Conservation (phyloP, 2,888 invertebrate species). For the Clepsis dumicolana region DNA sequence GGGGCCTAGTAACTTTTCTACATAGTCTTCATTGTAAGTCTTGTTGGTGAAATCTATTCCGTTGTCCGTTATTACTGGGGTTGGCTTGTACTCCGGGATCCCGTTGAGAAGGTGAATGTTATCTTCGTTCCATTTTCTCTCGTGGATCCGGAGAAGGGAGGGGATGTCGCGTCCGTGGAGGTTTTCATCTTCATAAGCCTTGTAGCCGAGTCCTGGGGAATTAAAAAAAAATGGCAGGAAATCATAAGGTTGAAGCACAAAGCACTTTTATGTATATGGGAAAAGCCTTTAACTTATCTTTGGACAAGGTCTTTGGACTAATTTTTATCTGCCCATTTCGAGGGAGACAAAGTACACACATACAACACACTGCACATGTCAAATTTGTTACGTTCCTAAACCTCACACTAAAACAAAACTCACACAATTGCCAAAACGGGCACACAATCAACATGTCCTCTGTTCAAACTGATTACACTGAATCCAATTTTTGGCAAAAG, state of each 20-base stretch:
- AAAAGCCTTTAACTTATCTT: too few relatives aligned
- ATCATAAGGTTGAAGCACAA: not conserved
- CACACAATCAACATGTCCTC: too few relatives aligned
- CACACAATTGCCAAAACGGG: too few relatives aligned
- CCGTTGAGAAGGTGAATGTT: slow-evolving; percentile 58
- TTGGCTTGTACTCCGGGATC: slow-evolving; percentile 61
- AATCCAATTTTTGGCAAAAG: too few relatives aligned
- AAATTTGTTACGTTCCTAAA: too few relatives aligned
- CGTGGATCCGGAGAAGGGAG: slow-evolving; percentile 66
- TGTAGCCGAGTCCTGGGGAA: slow-evolving; percentile 71
- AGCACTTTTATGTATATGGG: too few relatives aligned
- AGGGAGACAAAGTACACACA: too few relatives aligned
- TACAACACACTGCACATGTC: too few relatives aligned
- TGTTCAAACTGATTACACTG: too few relatives aligned
- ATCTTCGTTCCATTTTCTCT: slow-evolving; percentile 52
- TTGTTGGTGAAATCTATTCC: slow-evolving; percentile 74
- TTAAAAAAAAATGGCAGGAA: not conserved
- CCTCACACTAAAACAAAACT: too few relatives aligned
- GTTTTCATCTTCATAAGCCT: slow-evolving; percentile 57
- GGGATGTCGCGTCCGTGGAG: slow-evolving; percentile 66
- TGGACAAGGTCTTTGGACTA: too few relatives aligned
- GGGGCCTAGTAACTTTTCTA: slow-evolving; percentile 66
- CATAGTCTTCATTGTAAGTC: slow-evolving; percentile 61
- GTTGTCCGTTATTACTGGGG: slow-evolving; percentile 56
- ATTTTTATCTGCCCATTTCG: too few relatives aligned